Percentiles rank a stretch among this genome's conserved stretches.
Conservation (phyloP, 2,113 vertebrate genomes). For the Mastomys natalensis region DNA sequence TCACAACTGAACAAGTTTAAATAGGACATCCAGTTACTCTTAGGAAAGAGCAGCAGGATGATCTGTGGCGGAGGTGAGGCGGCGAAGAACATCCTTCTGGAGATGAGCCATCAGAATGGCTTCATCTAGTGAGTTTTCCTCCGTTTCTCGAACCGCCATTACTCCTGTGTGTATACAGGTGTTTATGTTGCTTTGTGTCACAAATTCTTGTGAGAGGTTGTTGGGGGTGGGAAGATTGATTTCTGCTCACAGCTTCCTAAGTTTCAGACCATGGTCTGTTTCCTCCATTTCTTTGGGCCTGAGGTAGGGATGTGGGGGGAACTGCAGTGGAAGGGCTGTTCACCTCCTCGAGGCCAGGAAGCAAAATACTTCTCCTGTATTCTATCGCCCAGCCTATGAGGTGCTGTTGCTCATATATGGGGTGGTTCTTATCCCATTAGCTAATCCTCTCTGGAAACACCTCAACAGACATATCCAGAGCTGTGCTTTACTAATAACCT, state of each 20-base stretch:
- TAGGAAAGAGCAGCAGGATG: background rate
- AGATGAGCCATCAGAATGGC: background rate
- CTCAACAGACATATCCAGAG: too few species aligned
- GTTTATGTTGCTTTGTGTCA: background rate
- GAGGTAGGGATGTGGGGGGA: background rate
- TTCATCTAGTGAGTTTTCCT: background rate
- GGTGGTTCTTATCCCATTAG: background rate
- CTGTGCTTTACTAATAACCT: background rate
- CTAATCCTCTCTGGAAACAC: background rate
- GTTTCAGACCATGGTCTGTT: background rate
- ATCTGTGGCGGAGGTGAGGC: background rate
- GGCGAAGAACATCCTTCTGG: background rate
- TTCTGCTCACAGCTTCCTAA: background rate
- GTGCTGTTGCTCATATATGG: background rate
- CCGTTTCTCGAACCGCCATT: background rate
- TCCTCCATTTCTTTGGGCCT: background rate
- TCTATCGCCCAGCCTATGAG: background rate
- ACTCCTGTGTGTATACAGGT: background rate
- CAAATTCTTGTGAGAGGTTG: background rate
- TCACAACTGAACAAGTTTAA: slow-evolving; percentile 29
- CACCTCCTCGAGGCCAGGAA: background rate
- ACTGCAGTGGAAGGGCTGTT: background rate
- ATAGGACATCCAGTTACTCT: background rate
- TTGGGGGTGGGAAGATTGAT: background rate
- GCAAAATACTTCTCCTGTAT: background rate